Evolutionary conservation across 2,797 vertebrate genomes (phyloP), one percentile per base, ranked within the genome.

Genomic region (Cirrhinus mrigala): DNA sequence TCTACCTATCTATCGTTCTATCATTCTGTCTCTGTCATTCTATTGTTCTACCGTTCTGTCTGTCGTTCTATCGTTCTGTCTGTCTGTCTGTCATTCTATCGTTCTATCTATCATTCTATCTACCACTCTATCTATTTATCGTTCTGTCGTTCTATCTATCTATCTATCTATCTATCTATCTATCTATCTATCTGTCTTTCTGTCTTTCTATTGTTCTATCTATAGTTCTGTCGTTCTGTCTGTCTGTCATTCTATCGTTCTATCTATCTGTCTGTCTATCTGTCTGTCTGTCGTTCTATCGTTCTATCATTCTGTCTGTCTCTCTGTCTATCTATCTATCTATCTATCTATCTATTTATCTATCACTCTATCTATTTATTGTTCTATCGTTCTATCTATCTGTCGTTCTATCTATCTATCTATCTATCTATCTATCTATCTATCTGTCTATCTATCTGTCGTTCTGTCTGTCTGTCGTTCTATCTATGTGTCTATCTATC

Each of bases 11-110:
- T 24, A 12, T n/a, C n/a, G n/a, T n/a, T 0, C 27, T 1, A 0
- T 64, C 1, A 1, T 0, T 9, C 29, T 4, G 0, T 66, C 15
- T 66, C 6, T 18, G 0, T 33, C 27, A 16, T 3, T 64, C 27
- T 29, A 0, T 29, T 24, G 5, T 0, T 68, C 29, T 37, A 1
- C 62, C 1, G 1, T 0, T 9, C 29, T 4, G 0, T 66, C 15
- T 9, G 0, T 8, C 27, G 0, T 0, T 66, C 62, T 0, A 0
- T 33, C 1, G 1, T 0, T 9, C 29, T 4, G 0, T 66, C 15
- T 9, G 0, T 8, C 27, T 18, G 0, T 66, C 6, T 18, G 0
- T 33, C 27, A 16, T 3, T 64, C 27, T 29, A 0, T 29, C 60
- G 5, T 0, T 68, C 29, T 37, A 1, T 68, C 7, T 58, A 1